These are phyloP conservation scores for Oxyura jamaicensis DNA, from an alignment of 2,113 vertebrate species.

Conservation along the genomic window DNA sequence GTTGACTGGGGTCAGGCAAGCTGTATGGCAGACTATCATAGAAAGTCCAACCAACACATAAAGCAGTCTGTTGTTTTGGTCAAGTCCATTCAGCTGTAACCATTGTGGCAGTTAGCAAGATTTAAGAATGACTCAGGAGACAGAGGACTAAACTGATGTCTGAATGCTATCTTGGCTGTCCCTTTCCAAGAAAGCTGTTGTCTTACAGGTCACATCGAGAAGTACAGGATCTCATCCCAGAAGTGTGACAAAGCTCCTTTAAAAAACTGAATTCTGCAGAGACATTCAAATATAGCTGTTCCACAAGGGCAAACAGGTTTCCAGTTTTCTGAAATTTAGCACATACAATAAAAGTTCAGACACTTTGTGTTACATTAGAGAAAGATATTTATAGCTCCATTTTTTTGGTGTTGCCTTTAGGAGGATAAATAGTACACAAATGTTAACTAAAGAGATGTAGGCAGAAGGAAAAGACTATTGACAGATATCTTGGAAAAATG, in stretches of 20 bases:
- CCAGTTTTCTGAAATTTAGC: not conserved
- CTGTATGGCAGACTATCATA: not conserved
- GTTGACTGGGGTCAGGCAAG: not conserved
- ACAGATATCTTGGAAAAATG: not conserved
- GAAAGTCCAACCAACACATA: not conserved
- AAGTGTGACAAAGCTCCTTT: not conserved
- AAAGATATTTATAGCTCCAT: not conserved
- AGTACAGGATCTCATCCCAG: not conserved
- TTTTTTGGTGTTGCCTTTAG: not conserved
- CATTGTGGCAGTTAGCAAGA: not conserved
- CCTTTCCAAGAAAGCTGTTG: not conserved
- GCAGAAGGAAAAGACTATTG: not conserved
- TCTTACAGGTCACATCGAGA: not conserved
- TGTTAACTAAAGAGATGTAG: not conserved
- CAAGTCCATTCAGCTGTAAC: not conserved
- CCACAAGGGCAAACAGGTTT: not conserved
- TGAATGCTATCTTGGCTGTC: not conserved
- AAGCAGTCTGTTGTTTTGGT: not conserved
- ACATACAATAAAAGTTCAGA: not conserved
- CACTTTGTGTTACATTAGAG: not conserved
- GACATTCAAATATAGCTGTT: not conserved
- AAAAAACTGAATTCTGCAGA: not conserved
- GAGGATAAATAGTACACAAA: not conserved
- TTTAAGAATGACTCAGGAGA: not conserved
- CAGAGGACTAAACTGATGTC: not conserved